These are phyloP conservation scores for Lepidurus apus DNA, from an alignment of 1,140 invertebrate genomes.

Conservation along the genomic window DNA sequence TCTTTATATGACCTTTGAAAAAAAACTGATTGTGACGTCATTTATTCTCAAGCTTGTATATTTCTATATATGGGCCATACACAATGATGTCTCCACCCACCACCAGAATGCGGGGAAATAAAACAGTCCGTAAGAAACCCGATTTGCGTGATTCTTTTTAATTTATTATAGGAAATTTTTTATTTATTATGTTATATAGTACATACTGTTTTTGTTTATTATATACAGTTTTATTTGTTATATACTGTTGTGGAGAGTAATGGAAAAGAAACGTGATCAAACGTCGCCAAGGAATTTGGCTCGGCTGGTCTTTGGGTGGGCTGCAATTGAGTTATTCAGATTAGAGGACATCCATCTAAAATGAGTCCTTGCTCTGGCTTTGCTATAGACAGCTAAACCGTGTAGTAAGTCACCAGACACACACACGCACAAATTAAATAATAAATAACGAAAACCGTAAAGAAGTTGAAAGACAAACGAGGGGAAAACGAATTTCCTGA, in stretches of 20 bases:
- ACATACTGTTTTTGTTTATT: no score
- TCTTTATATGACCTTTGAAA: neutral
- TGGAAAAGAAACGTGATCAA: neutral
- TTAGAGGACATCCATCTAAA: neutral
- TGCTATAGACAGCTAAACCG: neutral
- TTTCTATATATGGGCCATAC: slow-evolving; percentile 22
- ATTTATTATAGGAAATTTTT: no score
- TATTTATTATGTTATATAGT: no score
- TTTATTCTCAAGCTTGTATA: slow-evolving; percentile 14
- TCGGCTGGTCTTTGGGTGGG: neutral
- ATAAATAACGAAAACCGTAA: neutral
- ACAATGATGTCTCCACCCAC: neutral
- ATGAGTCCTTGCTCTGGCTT: neutral
- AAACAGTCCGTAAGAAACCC: neutral
- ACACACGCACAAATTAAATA: neutral
- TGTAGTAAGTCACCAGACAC: neutral
- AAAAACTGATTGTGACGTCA: slow-evolving; percentile 2
- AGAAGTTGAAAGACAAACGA: neutral
- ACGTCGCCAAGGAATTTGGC: neutral
- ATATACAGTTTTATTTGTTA: no score
- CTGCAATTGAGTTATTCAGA: neutral
- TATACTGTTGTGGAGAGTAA: neutral
- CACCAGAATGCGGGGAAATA: slow-evolving; percentile 8
- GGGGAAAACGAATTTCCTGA: neutral
- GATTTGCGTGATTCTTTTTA: neutral